Evolutionary conservation across 2,113 vertebrate genomes (phyloP).

Genomic region (Spheniscus mendiculus): DNA sequence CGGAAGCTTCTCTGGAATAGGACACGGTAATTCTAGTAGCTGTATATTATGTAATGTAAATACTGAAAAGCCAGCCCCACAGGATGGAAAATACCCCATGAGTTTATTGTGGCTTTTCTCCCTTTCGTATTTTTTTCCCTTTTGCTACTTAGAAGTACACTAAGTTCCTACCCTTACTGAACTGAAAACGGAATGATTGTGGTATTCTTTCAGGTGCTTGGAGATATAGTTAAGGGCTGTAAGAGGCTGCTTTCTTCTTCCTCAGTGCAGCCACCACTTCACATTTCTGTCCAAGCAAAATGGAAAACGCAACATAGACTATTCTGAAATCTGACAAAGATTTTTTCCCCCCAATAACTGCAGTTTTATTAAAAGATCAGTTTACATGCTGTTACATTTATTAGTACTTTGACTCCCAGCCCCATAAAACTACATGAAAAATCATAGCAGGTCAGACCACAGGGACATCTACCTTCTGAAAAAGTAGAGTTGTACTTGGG

Average conservation of each 20-base stretch:
- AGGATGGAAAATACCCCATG: constrained; percentile 23
- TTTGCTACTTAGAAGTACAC: not conserved
- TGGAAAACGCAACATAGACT: constrained; percentile 5
- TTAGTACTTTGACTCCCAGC: constrained; percentile 2
- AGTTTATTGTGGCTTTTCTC: constrained; percentile 4
- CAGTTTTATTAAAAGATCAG: constrained; percentile 47
- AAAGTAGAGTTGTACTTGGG: not conserved
- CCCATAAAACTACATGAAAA: not conserved
- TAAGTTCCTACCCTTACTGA: not conserved
- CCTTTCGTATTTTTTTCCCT: not conserved
- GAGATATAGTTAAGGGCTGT: not conserved
- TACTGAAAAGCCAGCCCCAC: not conserved
- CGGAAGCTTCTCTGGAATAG: constrained; percentile 22
- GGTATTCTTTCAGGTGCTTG: constrained; percentile 39
- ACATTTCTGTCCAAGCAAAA: constrained; percentile 33
- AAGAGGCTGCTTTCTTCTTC: not conserved
- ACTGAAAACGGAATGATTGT: constrained; percentile 1
- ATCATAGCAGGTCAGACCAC: not conserved
- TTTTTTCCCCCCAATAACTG: not conserved
- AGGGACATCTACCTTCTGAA: not conserved
- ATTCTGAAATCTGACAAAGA: not conserved
- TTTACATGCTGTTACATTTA: constrained; percentile 18
- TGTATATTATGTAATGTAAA: constrained; percentile 33
- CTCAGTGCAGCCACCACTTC: not conserved
- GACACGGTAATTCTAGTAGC: constrained; percentile 48